phyloP scores from a whole-genome alignment of 2,113 vertebrate species.

The Ictalurus furcatus region DNA sequence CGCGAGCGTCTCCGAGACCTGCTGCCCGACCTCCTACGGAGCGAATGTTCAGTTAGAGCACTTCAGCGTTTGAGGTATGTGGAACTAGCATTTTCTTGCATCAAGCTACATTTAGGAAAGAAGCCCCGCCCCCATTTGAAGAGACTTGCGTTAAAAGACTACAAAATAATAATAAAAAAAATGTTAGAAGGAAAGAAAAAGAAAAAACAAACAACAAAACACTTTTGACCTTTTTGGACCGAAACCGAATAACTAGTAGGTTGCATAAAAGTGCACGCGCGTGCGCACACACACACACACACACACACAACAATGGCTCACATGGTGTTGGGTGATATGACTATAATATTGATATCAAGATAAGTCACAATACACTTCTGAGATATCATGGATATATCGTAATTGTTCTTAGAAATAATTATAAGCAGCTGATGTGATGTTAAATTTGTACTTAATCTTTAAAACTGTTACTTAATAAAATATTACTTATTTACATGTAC shows the following conservation, averaged over 20 bases:
- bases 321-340: neutral
- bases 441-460: neutral
- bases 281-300: too few species aligned
- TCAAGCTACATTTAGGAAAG: neutral
- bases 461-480: neutral
- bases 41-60: neutral
- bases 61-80: neutral
- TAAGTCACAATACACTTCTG: neutral
- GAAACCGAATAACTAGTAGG: neutral
- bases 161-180: too few species aligned
- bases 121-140: neutral
- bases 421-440: neutral
- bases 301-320: too few species aligned
- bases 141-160: neutral
- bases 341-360: neutral
- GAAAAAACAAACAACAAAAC: too few species aligned
- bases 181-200: too few species aligned
- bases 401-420: neutral
- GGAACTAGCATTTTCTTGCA: neutral
- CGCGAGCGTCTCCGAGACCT: conserved; percentile 84
- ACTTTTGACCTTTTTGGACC: neutral
- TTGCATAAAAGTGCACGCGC: neutral
- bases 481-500: too few species aligned
- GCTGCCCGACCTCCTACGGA: conserved; percentile 84
- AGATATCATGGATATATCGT: neutral